Percentiles rank a stretch among this genome's conserved stretches.
These are phyloP conservation scores for Ochropleura plecta DNA, from an alignment of 2,888 invertebrate species.

Conservation along the genomic window DNA sequence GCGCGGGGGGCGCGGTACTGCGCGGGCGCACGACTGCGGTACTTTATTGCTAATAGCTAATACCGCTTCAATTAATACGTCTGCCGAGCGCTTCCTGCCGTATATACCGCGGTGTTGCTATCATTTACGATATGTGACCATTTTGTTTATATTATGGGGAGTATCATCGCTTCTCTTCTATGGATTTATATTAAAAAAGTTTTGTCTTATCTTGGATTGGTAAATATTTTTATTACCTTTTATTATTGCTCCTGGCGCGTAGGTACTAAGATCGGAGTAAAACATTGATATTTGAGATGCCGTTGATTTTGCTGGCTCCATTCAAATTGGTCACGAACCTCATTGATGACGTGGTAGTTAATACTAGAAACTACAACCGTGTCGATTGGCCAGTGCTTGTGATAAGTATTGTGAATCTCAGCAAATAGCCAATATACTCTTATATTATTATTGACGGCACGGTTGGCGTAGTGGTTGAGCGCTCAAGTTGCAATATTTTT, in stretches of 20 bases:
- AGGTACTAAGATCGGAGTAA: too few species aligned
- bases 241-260: neutral
- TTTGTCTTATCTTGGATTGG: neutral
- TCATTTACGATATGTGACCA: conserved; percentile 35
- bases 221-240: neutral
- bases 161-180: conserved; percentile 13
- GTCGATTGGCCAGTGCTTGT: neutral
- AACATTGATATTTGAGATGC: neutral
- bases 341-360: neutral
- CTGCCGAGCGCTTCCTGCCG: conserved; percentile 50
- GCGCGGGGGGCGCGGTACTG: conserved; percentile 19
- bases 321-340: neutral
- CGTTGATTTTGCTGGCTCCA: neutral
- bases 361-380: neutral
- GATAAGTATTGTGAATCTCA: neutral
- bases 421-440: too few species aligned
- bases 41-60: conserved; percentile 67
- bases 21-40: conserved; percentile 62
- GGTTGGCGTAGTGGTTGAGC: too few species aligned
- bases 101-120: neutral
- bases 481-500: too few species aligned
- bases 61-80: conserved; percentile 61
- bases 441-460: too few species aligned
- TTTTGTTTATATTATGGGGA: conserved; percentile 11
- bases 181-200: conserved; percentile 13